phyloP scores from a whole-genome alignment of 2,113 vertebrate genomes.

The Martes martes region DNA sequence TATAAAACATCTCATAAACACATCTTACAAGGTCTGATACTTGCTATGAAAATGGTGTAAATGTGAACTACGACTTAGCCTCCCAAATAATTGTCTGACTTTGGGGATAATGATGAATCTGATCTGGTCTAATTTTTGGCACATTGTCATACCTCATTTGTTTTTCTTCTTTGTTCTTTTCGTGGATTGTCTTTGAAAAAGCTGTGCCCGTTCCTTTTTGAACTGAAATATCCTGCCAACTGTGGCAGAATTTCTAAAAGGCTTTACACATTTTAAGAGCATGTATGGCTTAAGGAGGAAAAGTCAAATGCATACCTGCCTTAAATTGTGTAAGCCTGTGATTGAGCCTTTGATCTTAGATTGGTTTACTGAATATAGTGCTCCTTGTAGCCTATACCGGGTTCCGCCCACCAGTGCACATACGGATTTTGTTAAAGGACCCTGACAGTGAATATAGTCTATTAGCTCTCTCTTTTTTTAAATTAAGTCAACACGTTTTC shows the following conservation, averaged over 20 bases:
- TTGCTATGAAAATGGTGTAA: slow-evolving; percentile 7
- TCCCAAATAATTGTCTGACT: background rate
- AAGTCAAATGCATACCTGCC: background rate
- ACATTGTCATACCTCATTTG: background rate
- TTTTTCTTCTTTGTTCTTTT: slow-evolving; percentile 34
- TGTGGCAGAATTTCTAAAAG: slow-evolving; percentile 19
- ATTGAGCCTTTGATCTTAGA: slow-evolving; percentile 41
- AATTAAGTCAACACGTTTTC: background rate
- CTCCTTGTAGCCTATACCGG: background rate
- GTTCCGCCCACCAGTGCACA: background rate
- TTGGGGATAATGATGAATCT: background rate
- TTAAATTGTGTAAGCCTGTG: background rate
- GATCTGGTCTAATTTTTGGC: background rate
- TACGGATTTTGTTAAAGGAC: background rate
- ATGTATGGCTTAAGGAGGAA: background rate
- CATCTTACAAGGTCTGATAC: background rate
- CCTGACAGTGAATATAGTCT: background rate
- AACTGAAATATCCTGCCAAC: background rate
- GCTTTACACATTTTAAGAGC: slow-evolving; percentile 11
- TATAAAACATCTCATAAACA: background rate
- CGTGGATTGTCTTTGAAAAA: slow-evolving; percentile 10
- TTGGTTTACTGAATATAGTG: background rate
- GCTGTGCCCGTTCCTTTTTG: background rate
- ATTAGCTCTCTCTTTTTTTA: background rate
- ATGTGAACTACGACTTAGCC: background rate